Conservation (phyloP, 2,888 invertebrate species). For the Mimas tiliae region DNA sequence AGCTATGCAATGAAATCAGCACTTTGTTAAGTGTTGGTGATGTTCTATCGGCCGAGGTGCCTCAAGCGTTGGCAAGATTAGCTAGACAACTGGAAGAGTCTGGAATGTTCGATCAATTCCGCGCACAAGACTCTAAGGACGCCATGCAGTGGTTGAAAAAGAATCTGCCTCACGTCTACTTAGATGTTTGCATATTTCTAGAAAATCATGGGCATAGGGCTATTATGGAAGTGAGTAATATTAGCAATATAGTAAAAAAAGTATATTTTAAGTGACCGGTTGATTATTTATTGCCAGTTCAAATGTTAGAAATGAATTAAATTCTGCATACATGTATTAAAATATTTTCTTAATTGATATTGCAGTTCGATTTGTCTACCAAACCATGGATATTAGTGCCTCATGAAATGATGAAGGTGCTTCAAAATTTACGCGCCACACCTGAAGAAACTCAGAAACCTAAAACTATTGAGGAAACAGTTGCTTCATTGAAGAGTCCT, state of each 20-base stretch:
- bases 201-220: constrained; percentile 89
- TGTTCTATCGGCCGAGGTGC: constrained; percentile 91
- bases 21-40: constrained; percentile 88
- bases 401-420: constrained; percentile 84
- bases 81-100: constrained; percentile 68
- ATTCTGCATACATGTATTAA: no score
- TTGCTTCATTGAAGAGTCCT: constrained; percentile 78
- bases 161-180: constrained; percentile 74
- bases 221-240: constrained; percentile 83
- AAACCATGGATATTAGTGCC: constrained; percentile 88
- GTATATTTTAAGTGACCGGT: no score
- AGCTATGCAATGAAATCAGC: constrained; percentile 89
- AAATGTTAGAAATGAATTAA: no score
- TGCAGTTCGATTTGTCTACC: constrained; percentile 87
- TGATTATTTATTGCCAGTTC: no score
- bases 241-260: neutral
- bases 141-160: constrained; percentile 85
- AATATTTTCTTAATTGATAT: no score
- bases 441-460: constrained; percentile 46
- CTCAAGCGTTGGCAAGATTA: constrained; percentile 78
- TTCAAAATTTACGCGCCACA: constrained; percentile 77
- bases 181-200: constrained; percentile 85
- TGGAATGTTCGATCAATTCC: constrained; percentile 78
- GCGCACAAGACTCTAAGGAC: constrained; percentile 69
- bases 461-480: constrained; percentile 71